phyloP scores from a whole-genome alignment of 92 coral and sea anemone species.

The Umimayanthus chanpuru region DNA sequence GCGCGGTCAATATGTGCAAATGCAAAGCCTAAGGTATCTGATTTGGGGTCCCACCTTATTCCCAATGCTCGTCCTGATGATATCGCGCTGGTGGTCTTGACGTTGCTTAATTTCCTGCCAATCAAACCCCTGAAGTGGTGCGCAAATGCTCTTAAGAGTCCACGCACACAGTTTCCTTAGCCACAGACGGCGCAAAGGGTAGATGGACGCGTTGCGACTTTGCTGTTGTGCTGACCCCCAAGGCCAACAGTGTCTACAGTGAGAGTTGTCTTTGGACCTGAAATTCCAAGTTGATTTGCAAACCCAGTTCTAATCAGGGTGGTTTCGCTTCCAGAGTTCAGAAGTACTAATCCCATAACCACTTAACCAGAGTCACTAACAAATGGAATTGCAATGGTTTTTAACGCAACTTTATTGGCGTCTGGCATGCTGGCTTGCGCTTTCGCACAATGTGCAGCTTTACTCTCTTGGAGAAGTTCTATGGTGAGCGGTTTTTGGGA shows the following conservation, averaged over 20 bases:
- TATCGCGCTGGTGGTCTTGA: too few relatives aligned
- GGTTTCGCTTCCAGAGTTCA: constrained; percentile 49
- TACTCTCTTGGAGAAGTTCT: constrained; percentile 8
- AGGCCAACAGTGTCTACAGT: constrained; percentile 40
- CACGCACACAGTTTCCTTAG: constrained; percentile 31
- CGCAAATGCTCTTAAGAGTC: too few relatives aligned
- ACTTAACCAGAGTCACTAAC: constrained; percentile 44
- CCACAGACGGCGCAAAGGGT: constrained; percentile 52
- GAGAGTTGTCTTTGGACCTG: constrained; percentile 27
- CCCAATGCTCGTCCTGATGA: constrained; percentile 54
- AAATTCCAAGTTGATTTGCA: too few relatives aligned
- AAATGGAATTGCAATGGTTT: constrained; percentile 31
- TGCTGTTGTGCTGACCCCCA: constrained; percentile 47
- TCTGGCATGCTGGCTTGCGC: constrained; percentile 21
- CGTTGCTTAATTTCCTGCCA: too few relatives aligned
- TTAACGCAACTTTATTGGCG: neutral
- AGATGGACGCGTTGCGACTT: too few relatives aligned
- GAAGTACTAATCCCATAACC: constrained; percentile 37
- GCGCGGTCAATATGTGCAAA: constrained; percentile 49
- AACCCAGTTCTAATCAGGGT: constrained; percentile 48
- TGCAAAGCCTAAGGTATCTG: constrained; percentile 55
- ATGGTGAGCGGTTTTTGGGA: neutral
- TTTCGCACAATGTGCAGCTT: constrained; percentile 13
- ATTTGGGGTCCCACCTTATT: constrained; percentile 57
- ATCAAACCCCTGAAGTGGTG: too few relatives aligned